A percentile compares a stretch with the other conserved stretches of the same genome.
Evolutionary conservation across 2,113 vertebrate genomes (phyloP).

Genomic region (Tetraodon nigroviridis): DNA sequence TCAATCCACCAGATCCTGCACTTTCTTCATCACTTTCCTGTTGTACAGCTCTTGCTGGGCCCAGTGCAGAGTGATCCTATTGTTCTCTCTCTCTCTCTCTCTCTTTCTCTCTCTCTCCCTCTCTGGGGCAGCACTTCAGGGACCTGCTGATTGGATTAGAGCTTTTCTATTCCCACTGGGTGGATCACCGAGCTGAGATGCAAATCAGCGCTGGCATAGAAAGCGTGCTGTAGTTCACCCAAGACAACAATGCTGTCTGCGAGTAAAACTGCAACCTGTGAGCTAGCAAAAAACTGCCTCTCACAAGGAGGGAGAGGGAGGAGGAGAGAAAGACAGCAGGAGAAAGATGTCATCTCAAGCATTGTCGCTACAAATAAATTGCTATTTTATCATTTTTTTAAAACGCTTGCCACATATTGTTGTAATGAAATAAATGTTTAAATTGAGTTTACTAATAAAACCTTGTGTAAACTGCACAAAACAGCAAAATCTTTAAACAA

Average conservation of each 20-base stretch:
- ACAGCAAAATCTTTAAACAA: no score
- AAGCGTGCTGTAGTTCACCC: constrained; percentile 44
- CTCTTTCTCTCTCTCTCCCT: constrained; percentile 66
- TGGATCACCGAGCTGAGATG: constrained; percentile 89
- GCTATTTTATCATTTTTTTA: no score
- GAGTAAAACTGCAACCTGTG: constrained; percentile 37
- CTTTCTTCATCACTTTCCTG: constrained; percentile 18
- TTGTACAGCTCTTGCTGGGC: constrained; percentile 21
- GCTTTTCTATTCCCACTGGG: constrained; percentile 94
- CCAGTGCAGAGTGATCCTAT: constrained; percentile 77
- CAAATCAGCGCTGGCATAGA: constrained; percentile 71
- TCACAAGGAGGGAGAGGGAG: background rate
- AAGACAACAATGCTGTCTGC: constrained; percentile 56
- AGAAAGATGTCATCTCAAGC: background rate
- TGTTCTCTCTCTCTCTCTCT: constrained; percentile 59
- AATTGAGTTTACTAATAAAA: no score
- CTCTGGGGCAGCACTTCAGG: constrained; percentile 85
- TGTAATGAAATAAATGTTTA: no score
- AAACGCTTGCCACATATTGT: no score
- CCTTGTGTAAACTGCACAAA: no score
- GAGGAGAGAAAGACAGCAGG: background rate
- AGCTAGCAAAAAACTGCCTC: constrained; percentile 11
- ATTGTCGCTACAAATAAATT: no score
- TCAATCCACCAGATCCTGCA: constrained; percentile 20
- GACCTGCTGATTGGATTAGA: constrained; percentile 98